phyloP scores from a whole-genome alignment of 2,113 vertebrate genomes.

The Felis chaus region DNA sequence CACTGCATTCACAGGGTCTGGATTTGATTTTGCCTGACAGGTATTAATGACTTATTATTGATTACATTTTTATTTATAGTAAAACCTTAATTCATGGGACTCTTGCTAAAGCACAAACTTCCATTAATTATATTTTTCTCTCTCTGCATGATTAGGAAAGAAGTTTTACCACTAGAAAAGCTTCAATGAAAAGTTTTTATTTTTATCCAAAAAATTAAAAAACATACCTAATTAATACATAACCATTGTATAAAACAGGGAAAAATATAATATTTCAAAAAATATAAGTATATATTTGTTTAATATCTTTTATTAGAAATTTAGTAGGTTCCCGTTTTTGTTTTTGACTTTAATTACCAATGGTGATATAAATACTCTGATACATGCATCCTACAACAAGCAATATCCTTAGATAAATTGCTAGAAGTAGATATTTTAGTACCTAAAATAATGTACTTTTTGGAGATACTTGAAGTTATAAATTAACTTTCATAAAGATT shows the following conservation, averaged over 20 bases:
- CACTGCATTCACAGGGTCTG: not conserved
- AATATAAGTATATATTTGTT: not conserved
- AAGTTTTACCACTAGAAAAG: constrained; percentile 27
- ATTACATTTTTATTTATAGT: constrained; percentile 55
- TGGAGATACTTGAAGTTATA: not conserved
- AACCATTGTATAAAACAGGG: not conserved
- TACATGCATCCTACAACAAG: not conserved
- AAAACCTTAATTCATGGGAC: constrained; percentile 7
- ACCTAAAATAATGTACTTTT: not conserved
- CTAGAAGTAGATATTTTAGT: constrained; percentile 26
- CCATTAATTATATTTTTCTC: not conserved
- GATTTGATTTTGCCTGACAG: constrained; percentile 42
- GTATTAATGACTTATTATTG: constrained; percentile 49
- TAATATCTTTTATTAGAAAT: not conserved
- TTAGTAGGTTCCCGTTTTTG: not conserved
- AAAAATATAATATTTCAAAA: not conserved
- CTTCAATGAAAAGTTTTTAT: not conserved
- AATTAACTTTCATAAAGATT: not conserved
- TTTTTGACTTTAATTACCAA: not conserved
- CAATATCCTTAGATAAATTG: not conserved
- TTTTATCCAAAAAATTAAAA: constrained; percentile 2
- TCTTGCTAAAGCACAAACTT: constrained; percentile 17
- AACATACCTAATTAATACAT: not conserved
- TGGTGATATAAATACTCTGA: not conserved
- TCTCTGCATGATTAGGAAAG: not conserved